These are phyloP conservation scores for Neodiprion virginianus DNA, from an alignment of 1,140 invertebrate species.

Conservation along the genomic window DNA sequence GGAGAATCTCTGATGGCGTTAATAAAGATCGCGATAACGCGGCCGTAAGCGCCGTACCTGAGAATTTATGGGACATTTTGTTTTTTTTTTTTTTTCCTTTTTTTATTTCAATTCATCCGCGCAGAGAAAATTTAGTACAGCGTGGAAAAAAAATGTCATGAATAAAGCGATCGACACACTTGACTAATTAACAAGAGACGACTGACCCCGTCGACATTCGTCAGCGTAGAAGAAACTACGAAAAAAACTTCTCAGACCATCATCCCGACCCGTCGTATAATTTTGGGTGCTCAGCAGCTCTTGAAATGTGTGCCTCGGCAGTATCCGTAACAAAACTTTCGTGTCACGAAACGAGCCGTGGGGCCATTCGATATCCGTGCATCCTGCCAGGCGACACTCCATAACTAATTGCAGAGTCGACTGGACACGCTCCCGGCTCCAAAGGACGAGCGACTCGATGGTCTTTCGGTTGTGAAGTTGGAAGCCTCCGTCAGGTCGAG, in stretches of 20 bases:
- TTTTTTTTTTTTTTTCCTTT: background rate
- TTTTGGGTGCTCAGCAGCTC: background rate
- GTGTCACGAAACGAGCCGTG: background rate
- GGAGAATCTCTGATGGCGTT: constrained; percentile 5
- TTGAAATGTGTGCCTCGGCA: background rate
- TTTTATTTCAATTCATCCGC: too few species aligned
- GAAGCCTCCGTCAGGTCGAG: too few species aligned
- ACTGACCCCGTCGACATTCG: too few species aligned
- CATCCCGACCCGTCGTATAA: background rate
- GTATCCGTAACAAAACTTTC: background rate
- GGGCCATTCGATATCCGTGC: constrained; percentile 1
- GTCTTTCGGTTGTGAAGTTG: too few species aligned
- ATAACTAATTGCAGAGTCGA: background rate
- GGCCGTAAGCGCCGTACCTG: background rate
- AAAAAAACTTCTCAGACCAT: background rate
- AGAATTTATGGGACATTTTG: background rate
- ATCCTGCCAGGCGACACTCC: background rate
- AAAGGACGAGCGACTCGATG: too few species aligned
- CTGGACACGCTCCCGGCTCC: background rate
- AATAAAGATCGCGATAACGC: constrained; percentile 5
- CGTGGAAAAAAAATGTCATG: too few species aligned
- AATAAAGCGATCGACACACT: too few species aligned
- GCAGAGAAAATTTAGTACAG: too few species aligned
- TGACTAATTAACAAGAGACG: too few species aligned
- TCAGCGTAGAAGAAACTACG: too few species aligned